A percentile compares a stretch with the other conserved stretches of the same genome.
Evolutionary conservation across 2,888 invertebrate genomes (phyloP).

Genomic region (Ditylenchus weischeri): DNA sequence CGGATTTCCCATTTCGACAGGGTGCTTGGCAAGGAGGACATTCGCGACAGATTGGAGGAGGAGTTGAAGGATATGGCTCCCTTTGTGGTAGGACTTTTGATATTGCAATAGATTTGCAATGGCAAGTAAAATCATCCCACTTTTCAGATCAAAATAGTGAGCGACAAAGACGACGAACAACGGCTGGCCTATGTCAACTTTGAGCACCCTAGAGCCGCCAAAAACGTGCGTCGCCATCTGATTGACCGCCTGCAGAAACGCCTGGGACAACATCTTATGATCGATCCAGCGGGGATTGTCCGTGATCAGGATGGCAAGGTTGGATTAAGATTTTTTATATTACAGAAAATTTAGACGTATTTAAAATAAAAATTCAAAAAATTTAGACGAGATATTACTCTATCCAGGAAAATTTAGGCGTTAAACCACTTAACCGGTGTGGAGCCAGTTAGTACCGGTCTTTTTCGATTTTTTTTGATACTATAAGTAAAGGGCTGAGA

Average conservation of each 20-base stretch:
- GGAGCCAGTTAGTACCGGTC: too few relatives aligned
- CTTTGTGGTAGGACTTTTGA: conserved; percentile 44
- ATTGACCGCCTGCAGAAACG: conserved; percentile 40
- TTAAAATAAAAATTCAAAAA: too few relatives aligned
- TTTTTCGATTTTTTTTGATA: too few relatives aligned
- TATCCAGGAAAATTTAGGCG: too few relatives aligned
- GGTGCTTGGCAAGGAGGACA: conserved; percentile 46
- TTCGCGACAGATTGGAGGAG: conserved; percentile 43
- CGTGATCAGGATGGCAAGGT: conserved; percentile 51
- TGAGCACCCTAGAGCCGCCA: conserved; percentile 45
- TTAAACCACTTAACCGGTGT: too few relatives aligned
- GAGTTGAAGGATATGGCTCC: conserved; percentile 51
- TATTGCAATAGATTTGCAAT: background rate
- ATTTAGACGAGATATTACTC: too few relatives aligned
- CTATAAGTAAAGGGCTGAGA: too few relatives aligned
- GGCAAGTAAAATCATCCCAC: background rate
- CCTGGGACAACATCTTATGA: conserved; percentile 46
- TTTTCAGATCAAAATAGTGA: conserved; percentile 55
- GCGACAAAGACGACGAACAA: conserved; percentile 50
- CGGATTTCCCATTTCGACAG: conserved; percentile 54
- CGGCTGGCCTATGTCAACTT: conserved; percentile 58
- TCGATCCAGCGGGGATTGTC: conserved; percentile 58
- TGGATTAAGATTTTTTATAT: background rate
- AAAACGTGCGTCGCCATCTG: conserved; percentile 41
- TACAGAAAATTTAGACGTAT: too few relatives aligned